A percentile compares a stretch with the other conserved stretches of the same genome.
Evolutionary conservation across 1,140 invertebrate species (phyloP).

Genomic region (Catajapyx aquilonaris): DNA sequence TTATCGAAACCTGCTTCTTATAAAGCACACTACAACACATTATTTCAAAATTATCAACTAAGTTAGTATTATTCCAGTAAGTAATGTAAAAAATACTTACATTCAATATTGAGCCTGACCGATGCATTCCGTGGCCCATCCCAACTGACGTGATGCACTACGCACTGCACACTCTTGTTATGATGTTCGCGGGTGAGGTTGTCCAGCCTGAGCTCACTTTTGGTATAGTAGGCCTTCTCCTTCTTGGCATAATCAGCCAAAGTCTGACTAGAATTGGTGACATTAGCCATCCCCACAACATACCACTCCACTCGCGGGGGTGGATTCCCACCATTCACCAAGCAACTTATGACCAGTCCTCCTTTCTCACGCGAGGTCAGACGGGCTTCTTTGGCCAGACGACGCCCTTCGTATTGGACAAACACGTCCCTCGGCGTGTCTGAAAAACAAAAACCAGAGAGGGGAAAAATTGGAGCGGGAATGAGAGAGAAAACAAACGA

Average conservation of each 20-base stretch:
- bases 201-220: conserved; percentile 37
- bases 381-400: neutral
- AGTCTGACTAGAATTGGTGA: neutral
- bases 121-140: conserved; percentile 41
- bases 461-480: too few relatives aligned
- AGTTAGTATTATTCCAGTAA: too few relatives aligned
- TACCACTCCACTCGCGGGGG: neutral
- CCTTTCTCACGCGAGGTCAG: neutral
- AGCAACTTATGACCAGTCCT: neutral
- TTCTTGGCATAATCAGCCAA: neutral
- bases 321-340: neutral
- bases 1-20: too few relatives aligned
- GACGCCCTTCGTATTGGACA: neutral
- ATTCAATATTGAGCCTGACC: conserved; percentile 54
- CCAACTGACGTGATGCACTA: conserved; percentile 45
- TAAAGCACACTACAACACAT: neutral
- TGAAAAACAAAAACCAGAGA: neutral
- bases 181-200: conserved; percentile 46
- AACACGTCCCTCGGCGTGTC: neutral
- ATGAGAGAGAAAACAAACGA: too few relatives aligned
- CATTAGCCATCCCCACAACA: neutral
- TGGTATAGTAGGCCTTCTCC: conserved; percentile 16
- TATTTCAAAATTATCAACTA: too few relatives aligned
- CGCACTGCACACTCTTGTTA: conserved; percentile 48
- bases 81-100: conserved; percentile 30